phyloP scores from a whole-genome alignment of 1,140 invertebrate genomes.

The Homalodisca vitripennis region DNA sequence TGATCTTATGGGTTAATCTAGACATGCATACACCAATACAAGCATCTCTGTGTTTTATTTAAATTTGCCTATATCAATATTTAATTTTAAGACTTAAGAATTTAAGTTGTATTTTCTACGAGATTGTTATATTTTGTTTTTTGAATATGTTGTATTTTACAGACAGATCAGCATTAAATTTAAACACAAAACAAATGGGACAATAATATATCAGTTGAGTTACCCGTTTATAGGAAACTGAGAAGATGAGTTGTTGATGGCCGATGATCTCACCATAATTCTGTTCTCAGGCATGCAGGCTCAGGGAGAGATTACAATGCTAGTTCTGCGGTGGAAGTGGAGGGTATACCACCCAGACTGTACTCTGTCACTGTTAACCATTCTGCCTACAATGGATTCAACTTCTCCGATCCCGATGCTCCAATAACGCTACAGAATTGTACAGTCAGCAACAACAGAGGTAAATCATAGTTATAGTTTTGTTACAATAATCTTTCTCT shows the following conservation, averaged over 20 bases:
- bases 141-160: too few relatives aligned
- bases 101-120: too few relatives aligned
- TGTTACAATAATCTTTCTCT: constrained; percentile 7
- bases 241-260: neutral
- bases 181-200: constrained; percentile 12
- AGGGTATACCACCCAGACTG: constrained; percentile 84
- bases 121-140: too few relatives aligned
- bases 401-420: constrained; percentile 81
- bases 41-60: neutral
- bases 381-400: constrained; percentile 90
- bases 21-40: neutral
- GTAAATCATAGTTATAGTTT: constrained; percentile 50
- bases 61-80: too few relatives aligned
- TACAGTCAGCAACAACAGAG: constrained; percentile 78
- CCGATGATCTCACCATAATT: constrained; percentile 2
- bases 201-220: neutral
- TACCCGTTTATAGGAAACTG: constrained; percentile 23
- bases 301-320: constrained; percentile 76
- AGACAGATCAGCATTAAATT: too few relatives aligned
- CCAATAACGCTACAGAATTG: constrained; percentile 78
- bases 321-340: constrained; percentile 81
- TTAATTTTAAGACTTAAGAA: too few relatives aligned
- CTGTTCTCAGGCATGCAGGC: constrained; percentile 67
- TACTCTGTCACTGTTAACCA: constrained; percentile 74
- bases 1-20: too few relatives aligned